These are phyloP conservation scores for Ips nitidus DNA, from an alignment of 1,140 invertebrate genomes.

Conservation along the genomic window DNA sequence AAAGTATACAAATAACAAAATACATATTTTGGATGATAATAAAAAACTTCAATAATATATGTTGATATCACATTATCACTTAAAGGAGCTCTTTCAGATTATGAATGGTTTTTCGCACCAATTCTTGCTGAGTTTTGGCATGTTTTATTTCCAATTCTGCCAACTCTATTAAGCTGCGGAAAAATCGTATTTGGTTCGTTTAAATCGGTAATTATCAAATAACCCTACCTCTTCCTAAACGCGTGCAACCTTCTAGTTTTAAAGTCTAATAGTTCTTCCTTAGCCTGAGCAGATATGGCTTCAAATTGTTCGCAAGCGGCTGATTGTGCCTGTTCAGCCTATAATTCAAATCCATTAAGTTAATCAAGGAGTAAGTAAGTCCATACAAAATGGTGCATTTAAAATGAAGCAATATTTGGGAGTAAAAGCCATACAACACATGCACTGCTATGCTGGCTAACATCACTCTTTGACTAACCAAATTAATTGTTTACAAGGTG, in stretches of 20 bases:
- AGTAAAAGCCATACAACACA: no score
- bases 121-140: slow-evolving; percentile 69
- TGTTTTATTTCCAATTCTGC: slow-evolving; percentile 97
- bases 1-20: slow-evolving; percentile 24
- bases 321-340: slow-evolving; percentile 92
- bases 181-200: slow-evolving; percentile 1
- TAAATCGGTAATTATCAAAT: not conserved
- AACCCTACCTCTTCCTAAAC: slow-evolving; percentile 81
- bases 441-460: no score
- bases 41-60: slow-evolving; percentile 10
- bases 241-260: slow-evolving; percentile 87
- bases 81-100: slow-evolving; percentile 54
- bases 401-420: no score
- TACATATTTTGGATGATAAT: slow-evolving; percentile 21
- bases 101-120: slow-evolving; percentile 64
- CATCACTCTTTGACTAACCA: no score
- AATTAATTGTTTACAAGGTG: no score
- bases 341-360: not conserved
- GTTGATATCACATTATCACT: slow-evolving; percentile 33
- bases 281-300: slow-evolving; percentile 91
- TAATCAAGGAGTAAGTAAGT: not conserved
- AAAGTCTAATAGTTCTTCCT: slow-evolving; percentile 93
- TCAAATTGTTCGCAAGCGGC: slow-evolving; percentile 95
- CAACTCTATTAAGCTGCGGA: slow-evolving; percentile 83
- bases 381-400: no score